A percentile compares a stretch with the other conserved stretches of the same genome.
Evolutionary conservation across 2,113 vertebrate species (phyloP).

Genomic region (Odontesthes bonariensis): DNA sequence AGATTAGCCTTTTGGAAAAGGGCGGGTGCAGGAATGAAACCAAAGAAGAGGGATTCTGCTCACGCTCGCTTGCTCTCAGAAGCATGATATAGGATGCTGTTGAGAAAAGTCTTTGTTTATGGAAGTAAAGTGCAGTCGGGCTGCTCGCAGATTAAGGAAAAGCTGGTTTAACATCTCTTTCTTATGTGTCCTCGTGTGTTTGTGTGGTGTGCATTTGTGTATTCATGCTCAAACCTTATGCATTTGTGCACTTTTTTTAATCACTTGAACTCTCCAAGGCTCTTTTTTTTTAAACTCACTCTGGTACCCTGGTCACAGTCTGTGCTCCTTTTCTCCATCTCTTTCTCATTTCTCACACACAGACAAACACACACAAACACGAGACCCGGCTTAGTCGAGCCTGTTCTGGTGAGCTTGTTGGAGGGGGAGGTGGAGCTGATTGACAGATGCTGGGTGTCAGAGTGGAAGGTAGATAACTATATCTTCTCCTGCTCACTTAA

Average conservation of each 20-base stretch:
- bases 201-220: constrained; percentile 38
- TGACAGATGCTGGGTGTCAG: constrained; percentile 96
- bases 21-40: constrained; percentile 72
- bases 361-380: constrained; percentile 13
- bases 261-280: constrained; percentile 79
- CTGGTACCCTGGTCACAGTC: constrained; percentile 78
- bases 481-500: constrained; percentile 95
- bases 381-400: constrained; percentile 31
- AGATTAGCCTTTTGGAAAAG: constrained; percentile 87
- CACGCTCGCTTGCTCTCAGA: constrained; percentile 81
- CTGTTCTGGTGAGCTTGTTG: constrained; percentile 15
- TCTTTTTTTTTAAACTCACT: constrained; percentile 86
- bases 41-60: constrained; percentile 79
- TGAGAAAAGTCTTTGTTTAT: constrained; percentile 79
- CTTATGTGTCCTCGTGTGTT: constrained; percentile 33
- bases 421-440: constrained; percentile 86
- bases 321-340: constrained; percentile 34
- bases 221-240: constrained; percentile 80
- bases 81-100: constrained; percentile 81
- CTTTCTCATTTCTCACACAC: constrained; percentile 21
- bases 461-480: constrained; percentile 96
- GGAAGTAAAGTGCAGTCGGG: constrained; percentile 74
- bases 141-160: constrained; percentile 66
- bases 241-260: constrained; percentile 77
- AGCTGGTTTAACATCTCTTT: constrained; percentile 59